Conservation (phyloP, 2,797 vertebrate genomes). For the Denticeps clupeoides region DNA sequence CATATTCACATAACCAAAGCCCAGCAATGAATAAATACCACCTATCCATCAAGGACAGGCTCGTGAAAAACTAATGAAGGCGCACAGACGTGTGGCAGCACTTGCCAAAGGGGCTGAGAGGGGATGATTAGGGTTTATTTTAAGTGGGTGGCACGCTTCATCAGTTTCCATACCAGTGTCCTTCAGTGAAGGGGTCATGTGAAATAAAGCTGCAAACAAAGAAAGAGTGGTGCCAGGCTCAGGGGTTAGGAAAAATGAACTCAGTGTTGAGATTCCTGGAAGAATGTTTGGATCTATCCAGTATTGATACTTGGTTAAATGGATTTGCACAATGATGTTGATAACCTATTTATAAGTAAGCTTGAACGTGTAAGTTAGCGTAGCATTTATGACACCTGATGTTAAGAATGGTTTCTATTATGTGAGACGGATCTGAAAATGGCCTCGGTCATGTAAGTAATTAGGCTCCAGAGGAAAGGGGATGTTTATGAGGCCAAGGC, state of each 20-base stretch:
- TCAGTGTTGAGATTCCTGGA: no score
- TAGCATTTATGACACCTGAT: conserved; percentile 63
- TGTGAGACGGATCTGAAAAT: conserved; percentile 57
- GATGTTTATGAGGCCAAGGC: conserved; percentile 57
- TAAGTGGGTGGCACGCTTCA: not conserved
- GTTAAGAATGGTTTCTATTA: conserved; percentile 67
- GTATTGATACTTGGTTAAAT: no score
- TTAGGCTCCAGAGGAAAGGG: conserved; percentile 55
- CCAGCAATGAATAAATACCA: conserved; percentile 95
- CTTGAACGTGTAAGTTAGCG: conserved; percentile 67
- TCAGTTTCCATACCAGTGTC: not conserved
- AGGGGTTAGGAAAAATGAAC: no score
- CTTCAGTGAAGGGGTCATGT: not conserved
- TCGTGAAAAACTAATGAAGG: conserved; percentile 91
- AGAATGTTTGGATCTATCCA: no score
- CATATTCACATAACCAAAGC: conserved; percentile 89
- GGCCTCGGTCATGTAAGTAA: conserved; percentile 59
- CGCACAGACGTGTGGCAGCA: conserved; percentile 53
- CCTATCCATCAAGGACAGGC: conserved; percentile 82
- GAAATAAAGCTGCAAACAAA: conserved; percentile 26
- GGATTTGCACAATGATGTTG: no score
- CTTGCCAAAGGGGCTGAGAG: conserved; percentile 34
- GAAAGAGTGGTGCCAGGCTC: no score
- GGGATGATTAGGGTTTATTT: conserved; percentile 39
- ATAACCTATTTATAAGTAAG: no score